Conservation (phyloP, 2,888 invertebrate genomes). For the Linyphia triangularis region DNA sequence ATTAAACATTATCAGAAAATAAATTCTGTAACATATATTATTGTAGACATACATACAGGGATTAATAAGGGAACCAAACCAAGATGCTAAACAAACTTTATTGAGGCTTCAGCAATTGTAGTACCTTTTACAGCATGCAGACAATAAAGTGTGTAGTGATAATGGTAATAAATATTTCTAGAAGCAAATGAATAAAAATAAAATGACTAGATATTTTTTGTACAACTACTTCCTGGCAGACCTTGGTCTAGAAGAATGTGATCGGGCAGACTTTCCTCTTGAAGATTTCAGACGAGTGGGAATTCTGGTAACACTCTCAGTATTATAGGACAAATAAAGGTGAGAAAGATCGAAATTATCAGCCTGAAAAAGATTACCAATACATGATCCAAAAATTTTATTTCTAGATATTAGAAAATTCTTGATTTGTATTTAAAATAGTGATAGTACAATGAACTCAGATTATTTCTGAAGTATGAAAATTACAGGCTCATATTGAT, state of each 20-base stretch:
- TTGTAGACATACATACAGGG: too few relatives aligned
- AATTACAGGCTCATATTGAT: too few relatives aligned
- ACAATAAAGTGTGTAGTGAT: background rate
- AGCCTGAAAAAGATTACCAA: conserved; percentile 81
- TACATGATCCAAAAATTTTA: too few relatives aligned
- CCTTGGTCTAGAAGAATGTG: conserved; percentile 79
- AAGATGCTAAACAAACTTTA: too few relatives aligned
- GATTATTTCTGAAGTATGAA: too few relatives aligned
- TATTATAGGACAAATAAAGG: conserved; percentile 85
- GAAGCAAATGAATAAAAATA: background rate
- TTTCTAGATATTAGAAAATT: too few relatives aligned
- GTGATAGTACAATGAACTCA: too few relatives aligned
- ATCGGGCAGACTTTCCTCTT: conserved; percentile 78
- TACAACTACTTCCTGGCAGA: conserved; percentile 79
- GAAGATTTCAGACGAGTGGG: conserved; percentile 81
- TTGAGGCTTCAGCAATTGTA: too few relatives aligned
- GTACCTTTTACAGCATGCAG: background rate
- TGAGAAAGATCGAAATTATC: conserved; percentile 85
- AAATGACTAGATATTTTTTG: background rate
- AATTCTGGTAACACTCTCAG: conserved; percentile 82
- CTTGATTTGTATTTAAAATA: too few relatives aligned
- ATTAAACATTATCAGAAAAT: too few relatives aligned
- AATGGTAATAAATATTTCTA: conserved; percentile 2
- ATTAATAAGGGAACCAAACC: too few relatives aligned
- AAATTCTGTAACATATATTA: too few relatives aligned